Base-by-base conservation (phyloP, 2,113 vertebrate genomes). In the Passer montanus region DNA sequence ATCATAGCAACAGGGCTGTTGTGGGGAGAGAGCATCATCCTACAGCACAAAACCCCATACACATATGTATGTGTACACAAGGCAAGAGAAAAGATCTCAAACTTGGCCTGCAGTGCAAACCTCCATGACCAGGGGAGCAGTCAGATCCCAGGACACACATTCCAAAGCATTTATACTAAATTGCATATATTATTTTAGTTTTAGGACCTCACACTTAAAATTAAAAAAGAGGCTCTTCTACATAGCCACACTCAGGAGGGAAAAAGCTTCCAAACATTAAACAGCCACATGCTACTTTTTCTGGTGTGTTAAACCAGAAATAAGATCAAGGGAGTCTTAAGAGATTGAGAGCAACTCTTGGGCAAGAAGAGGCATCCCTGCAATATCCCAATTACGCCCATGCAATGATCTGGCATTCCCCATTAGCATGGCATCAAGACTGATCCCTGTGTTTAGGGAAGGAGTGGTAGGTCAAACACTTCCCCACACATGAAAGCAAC, bases 41-140 rank as follows among this genome's bases (percentile, higher is more conserved):
- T 47, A 60, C 26, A 53, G 26, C 58, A 85, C 30, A 56, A 75
- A 60, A 7, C 1, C 11, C 15, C 10, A 6, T 5, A 27, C 8
- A 62, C 0, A 0, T 37, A 10, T 2, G 1, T 50, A 13, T 7
- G 3, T 33, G 15, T 26, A 14, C 6, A 43, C 6, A 13, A 53
- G 84, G 41, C 60, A 47, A 64, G 35, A 64, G 37, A 33, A 93
- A 70, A 81, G 6, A 41, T 43, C 26, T 44, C 46, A 73, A 49
- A 68, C 20, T 66, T n/a, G 41, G 50, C 46, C 59, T 77, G 44
- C 12, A 66, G 43, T 62, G 16, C 60, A 84, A 72, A 72, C 20
- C 43, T 72, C 56, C 30, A 9, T 10, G 35, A 26, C 27, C 33
- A 75, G 21, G 56, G 63, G 14, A 84, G 56, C 43, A 50, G 13